Base-by-base conservation (phyloP, 2,113 vertebrate genomes). In the Centropus unirufus region DNA sequence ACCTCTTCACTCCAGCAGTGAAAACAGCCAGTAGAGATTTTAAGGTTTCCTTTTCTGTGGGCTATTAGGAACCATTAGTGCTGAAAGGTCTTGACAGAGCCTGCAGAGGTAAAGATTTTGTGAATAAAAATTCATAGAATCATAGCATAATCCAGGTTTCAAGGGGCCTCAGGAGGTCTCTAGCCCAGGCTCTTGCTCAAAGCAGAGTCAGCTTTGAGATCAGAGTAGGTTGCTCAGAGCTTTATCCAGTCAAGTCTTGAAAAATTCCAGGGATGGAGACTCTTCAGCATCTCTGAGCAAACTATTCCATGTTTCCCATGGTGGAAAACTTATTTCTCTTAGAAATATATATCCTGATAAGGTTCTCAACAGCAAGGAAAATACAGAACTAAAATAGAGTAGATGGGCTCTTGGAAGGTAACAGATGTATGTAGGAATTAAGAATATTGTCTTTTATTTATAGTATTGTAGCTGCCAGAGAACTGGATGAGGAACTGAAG, bases 11-110 rank as follows among this genome's bases (percentile, higher is more conserved):
- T 77, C 55, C 68, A 72, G 52, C 1, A 6, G 30, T 64, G 73
- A 70, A 95, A 97, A 75, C 16, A 49, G 64, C 44, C 64, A 81
- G 44, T 49, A 75, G 76, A 61, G 72, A 39, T 81, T 80, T 87
- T 86, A 93, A 70, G 5, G 3, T 87, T 92, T 88, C 72, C 58
- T 90, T 86, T 96, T 68, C 85, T 93, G 34, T 90, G 79, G 23
- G 36, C 72, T 75, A 6, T 90, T 92, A 94, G 36, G 44, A 90
- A 17, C 72, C 61, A 70, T 93, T 95, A 92, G 57, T 46, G n/a
- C 61, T 92, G 76, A 94, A 83, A 86, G 72, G 57, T 63, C 82
- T 94, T 88, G 88, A 90, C 64, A 83, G 78, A 79, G 12, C 49
- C 79, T 75, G 76, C 76, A 90, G 92, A 92, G 47, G 47, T 39